These are phyloP conservation scores for Rhinoderma darwinii DNA, from an alignment of 2,113 vertebrate genomes.

Conservation along the genomic window DNA sequence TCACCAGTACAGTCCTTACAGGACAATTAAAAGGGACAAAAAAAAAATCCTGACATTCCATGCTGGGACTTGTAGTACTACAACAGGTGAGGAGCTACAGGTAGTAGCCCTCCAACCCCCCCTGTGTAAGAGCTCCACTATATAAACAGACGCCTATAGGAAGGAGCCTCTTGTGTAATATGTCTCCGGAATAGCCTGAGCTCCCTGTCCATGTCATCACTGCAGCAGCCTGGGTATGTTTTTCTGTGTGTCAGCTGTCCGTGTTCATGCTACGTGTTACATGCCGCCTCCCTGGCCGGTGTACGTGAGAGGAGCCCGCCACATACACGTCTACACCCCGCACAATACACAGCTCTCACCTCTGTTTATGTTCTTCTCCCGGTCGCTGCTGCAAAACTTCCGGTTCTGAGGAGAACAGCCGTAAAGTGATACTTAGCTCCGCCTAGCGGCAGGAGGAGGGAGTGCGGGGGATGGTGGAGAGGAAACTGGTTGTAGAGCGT, in stretches of 20 bases:
- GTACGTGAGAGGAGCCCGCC: not conserved
- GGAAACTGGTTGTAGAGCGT: too few relatives aligned
- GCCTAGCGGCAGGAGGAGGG: constrained; percentile 2
- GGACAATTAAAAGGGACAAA: too few relatives aligned
- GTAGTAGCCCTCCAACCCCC: not conserved
- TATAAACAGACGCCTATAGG: not conserved
- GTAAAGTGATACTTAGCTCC: constrained; percentile 33
- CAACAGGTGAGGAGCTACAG: not conserved
- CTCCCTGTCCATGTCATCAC: not conserved
- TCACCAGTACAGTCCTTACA: too few relatives aligned
- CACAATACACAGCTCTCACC: constrained; percentile 6
- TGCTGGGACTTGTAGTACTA: constrained; percentile 7
- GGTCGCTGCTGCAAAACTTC: constrained; percentile 56
- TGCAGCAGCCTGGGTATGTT: not conserved
- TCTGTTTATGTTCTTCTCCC: constrained; percentile 49
- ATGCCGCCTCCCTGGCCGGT: not conserved
- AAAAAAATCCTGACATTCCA: not conserved
- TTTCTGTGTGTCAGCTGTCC: not conserved
- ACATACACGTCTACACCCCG: not conserved
- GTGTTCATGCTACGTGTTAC: not conserved
- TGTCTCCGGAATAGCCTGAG: too few relatives aligned
- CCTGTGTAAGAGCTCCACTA: fast-evolving
- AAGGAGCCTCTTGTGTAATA: not conserved
- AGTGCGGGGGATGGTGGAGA: not conserved
- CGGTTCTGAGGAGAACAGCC: constrained; percentile 28